Evolutionary conservation across 2,888 invertebrate species (phyloP), one percentile per base, ranked within the genome.

Genomic region (Acronicta aceris): DNA sequence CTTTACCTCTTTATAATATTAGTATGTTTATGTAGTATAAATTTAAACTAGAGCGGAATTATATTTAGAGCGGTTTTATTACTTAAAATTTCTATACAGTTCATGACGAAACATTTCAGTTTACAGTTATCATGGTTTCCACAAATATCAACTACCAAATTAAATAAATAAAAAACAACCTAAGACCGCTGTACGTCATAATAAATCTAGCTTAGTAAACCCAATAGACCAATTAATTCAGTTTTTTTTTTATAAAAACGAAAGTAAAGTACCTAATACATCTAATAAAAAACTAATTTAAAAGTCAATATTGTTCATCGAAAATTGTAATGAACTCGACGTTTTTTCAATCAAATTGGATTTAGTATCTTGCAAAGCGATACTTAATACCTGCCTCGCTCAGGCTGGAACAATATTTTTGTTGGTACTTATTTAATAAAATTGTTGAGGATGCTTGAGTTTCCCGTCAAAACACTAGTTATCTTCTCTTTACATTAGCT

Each of bases 281-380:
- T 27, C 6, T 9, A 53, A 45, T 52, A 49, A 45, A 58, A 58
- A 40, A 48, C 4, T 46, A 45, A 65, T 65, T 53, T 53, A 0
- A 46, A 53, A 50, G 13, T 21, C 16, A 42, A 51, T 47, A 38
- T 65, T 41, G 27, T 21, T 38, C 8, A 8, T 8, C 21, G 9
- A 36, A 38, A 40, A 38, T 45, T 59, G 21, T 59, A 30, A 49
- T 46, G 17, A 51, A 47, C 10, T 30, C n/a, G 9, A 21, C 10
- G 27, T 48, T 65, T 3, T 51, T 59, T 46, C 38, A 33, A 45
- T 38, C 9, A 59, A 41, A 50, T 65, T 65, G 17, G 47, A 16
- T 38, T 57, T 47, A 3, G 3, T 30, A 59, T 53, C 16, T 53
- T 51, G 13, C 21, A 21, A 38, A 53, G 15, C 30, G 5, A 49